Evolutionary conservation across 1,140 invertebrate genomes (phyloP).

Genomic region (Drosophila kohkoa): DNA sequence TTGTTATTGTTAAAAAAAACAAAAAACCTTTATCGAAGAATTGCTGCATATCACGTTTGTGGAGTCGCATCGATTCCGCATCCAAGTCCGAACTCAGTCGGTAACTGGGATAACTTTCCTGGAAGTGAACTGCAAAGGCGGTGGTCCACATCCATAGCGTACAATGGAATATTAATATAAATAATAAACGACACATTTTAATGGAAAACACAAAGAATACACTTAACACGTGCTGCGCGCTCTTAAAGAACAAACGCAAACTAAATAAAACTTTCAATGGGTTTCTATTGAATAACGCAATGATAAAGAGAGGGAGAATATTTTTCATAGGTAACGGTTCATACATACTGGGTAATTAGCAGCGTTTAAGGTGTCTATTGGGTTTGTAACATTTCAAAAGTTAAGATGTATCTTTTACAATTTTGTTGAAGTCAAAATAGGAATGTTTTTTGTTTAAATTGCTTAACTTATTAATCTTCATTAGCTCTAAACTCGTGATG

Average conservation of each 20-base stretch:
- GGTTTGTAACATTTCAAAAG: no score
- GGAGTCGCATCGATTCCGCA: constrained; percentile 31
- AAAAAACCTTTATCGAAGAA: constrained; percentile 77
- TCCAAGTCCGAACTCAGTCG: constrained; percentile 46
- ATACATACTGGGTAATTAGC: no score
- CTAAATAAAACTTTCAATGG: constrained; percentile 32
- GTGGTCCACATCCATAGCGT: background rate
- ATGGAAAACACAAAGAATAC: constrained; percentile 20
- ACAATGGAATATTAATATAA: constrained; percentile 44
- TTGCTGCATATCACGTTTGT: constrained; percentile 67
- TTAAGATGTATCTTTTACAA: no score
- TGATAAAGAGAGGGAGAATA: background rate
- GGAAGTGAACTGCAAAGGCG: constrained; percentile 55
- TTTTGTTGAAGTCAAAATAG: no score
- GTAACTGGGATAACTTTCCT: constrained; percentile 57
- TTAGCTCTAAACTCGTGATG: no score
- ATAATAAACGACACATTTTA: constrained; percentile 55
- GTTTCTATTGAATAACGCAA: background rate
- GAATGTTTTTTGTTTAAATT: no score
- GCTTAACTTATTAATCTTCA: no score
- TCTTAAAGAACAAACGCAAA: background rate
- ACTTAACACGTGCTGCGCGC: constrained; percentile 43
- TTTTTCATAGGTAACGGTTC: background rate
- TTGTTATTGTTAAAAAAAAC: constrained; percentile 29
- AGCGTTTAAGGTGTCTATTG: no score